Conservation (phyloP, 1,140 invertebrate genomes). For the Leptinotarsa undecemlineata region DNA sequence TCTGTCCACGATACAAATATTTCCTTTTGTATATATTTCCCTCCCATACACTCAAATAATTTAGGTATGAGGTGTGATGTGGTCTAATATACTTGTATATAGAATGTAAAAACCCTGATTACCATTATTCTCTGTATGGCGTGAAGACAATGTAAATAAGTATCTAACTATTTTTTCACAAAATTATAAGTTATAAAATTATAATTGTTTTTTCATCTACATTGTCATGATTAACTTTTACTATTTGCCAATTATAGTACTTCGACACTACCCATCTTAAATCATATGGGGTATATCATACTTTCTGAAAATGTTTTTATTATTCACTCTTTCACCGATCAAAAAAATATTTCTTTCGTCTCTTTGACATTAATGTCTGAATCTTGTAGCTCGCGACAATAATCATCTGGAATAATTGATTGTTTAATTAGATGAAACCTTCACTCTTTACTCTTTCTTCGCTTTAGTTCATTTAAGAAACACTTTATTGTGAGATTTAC, state of each 20-base stretch:
- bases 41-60: too few relatives aligned
- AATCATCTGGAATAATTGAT: too few relatives aligned
- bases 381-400: too few relatives aligned
- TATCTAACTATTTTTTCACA: neutral
- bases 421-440: too few relatives aligned
- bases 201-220: too few relatives aligned
- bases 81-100: conserved; percentile 18
- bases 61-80: neutral
- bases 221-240: neutral
- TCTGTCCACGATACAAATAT: too few relatives aligned
- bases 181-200: neutral
- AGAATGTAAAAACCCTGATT: conserved; percentile 19
- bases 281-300: conserved; percentile 40
- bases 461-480: too few relatives aligned
- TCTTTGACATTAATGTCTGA: neutral
- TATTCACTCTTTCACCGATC: neutral
- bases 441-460: too few relatives aligned
- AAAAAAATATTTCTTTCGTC: neutral
- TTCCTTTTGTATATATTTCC: too few relatives aligned
- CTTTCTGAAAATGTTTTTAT: conserved; percentile 26
- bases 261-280: conserved; percentile 44
- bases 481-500: too few relatives aligned
- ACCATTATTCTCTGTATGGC: neutral
- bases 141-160: neutral
- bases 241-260: conserved; percentile 28